Evolutionary conservation across 2,113 vertebrate species (phyloP).

Genomic region (Nerophis lumbriciformis): DNA sequence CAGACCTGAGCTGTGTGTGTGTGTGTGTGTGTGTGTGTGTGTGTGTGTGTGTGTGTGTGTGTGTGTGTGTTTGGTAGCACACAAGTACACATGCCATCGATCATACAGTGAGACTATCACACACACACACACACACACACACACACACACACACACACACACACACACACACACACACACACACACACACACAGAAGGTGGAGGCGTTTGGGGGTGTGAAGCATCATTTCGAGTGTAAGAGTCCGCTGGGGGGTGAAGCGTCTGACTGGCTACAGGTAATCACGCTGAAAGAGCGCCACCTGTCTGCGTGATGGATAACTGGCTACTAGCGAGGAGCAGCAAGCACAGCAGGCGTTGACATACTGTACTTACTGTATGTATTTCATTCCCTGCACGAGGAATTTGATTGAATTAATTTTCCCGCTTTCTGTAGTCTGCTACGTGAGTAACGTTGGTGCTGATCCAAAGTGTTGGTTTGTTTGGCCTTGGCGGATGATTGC

Average conservation of each 20-base stretch:
- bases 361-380: too few relatives aligned
- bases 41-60: slow-evolving; percentile 12
- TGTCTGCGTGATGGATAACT: slow-evolving; percentile 53
- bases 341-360: not conserved
- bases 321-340: not conserved
- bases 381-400: too few relatives aligned
- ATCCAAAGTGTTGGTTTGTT: too few relatives aligned
- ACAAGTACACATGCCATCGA: slow-evolving; percentile 65
- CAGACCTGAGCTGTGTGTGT: slow-evolving; percentile 5
- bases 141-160: slow-evolving; percentile 35
- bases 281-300: slow-evolving; percentile 46
- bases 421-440: too few relatives aligned
- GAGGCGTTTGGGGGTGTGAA: slow-evolving; percentile 41
- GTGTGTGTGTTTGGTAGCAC: slow-evolving; percentile 39
- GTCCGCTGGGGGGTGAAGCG: slow-evolving; percentile 57
- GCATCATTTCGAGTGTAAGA: not conserved
- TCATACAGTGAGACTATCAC: slow-evolving; percentile 55
- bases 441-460: too few relatives aligned
- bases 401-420: too few relatives aligned
- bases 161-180: slow-evolving; percentile 4
- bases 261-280: slow-evolving; percentile 52
- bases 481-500: too few relatives aligned
- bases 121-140: slow-evolving; percentile 20
- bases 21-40: slow-evolving; percentile 22
- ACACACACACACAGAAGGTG: slow-evolving; percentile 46